phyloP scores from a whole-genome alignment of 2,888 invertebrate species.

The Chesias legatella region DNA sequence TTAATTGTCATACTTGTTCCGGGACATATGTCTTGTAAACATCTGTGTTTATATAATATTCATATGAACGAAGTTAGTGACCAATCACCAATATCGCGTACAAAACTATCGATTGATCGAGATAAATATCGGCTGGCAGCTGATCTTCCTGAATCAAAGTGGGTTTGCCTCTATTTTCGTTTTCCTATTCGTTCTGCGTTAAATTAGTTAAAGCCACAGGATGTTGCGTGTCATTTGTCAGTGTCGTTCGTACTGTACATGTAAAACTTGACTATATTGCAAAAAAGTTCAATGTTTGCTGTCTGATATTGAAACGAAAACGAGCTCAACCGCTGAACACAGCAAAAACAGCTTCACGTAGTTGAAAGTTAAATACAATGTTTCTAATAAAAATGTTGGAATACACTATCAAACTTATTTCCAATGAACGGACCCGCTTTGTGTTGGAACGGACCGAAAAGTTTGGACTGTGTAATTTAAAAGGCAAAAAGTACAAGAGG shows the following conservation, averaged over 20 bases:
- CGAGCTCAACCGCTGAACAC: too few relatives aligned
- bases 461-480: not conserved
- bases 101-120: too few relatives aligned
- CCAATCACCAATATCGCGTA: too few relatives aligned
- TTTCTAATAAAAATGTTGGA: too few relatives aligned
- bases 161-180: slow-evolving; percentile 34
- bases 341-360: too few relatives aligned
- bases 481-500: not conserved
- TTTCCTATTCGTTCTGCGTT: slow-evolving; percentile 27
- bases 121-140: slow-evolving; percentile 26
- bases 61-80: slow-evolving; percentile 1
- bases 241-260: not conserved
- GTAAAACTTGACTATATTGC: too few relatives aligned
- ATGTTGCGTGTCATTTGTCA: slow-evolving; percentile 43
- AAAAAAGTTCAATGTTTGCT: too few relatives aligned
- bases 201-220: slow-evolving; percentile 35
- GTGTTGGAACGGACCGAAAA: not conserved
- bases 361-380: too few relatives aligned
- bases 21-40: slow-evolving; percentile 30
- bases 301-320: too few relatives aligned
- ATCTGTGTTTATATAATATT: slow-evolving; percentile 30
- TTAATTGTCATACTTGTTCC: slow-evolving; percentile 11
- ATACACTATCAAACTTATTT: not conserved
- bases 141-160: slow-evolving; percentile 38
- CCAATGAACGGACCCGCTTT: not conserved